Evolutionary conservation across 64 coral and sea anemone species (phyloP), one percentile per base, ranked within the genome.

Genomic region (Dendrophyllia cribrosa): DNA sequence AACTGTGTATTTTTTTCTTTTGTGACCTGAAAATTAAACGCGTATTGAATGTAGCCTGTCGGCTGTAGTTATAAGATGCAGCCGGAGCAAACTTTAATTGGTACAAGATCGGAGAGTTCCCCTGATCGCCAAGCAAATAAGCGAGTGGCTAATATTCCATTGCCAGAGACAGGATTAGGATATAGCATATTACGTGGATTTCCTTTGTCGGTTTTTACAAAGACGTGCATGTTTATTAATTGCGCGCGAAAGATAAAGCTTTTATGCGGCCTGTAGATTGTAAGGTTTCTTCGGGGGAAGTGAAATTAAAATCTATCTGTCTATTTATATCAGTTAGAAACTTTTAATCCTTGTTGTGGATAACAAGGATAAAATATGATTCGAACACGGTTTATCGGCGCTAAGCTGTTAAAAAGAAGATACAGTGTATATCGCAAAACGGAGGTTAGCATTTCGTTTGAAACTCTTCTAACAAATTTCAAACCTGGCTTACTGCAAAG

Each of bases 121-220:
- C 3, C 25, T 47, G 17, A 75, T 75, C 20, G 20, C 45, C 26
- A 46, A 16, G 70, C 8, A 26, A 73, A 6, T 20, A 70, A 83
- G 23, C 34, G 23, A n/a, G 61, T 4, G 20, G 53, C 53, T 56
- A 56, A 56, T 56, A 56, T 56, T 56, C 53, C 43, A 45, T 49
- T 50, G 47, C 17, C 15, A 50, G 44, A 45, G 48, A 51, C 4
- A 10, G 62, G 4, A 19, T 51, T 4, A 66, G 44, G 60, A 49
- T 65, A 15, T 68, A 15, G 3, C 19, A 52, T 48, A 84, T 66
- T 67, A 51, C 44, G 14, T 61, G 45, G 61, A 67, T 19, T 67
- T 68, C 34, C 15, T 82, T 22, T 66, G 80, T 67, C 80, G 80
- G 80, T 67, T 14, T 51, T 22, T 45, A 61, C 77, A 47, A 82